phyloP scores from a whole-genome alignment of 1,140 invertebrate genomes.

The Idris sp. region DNA sequence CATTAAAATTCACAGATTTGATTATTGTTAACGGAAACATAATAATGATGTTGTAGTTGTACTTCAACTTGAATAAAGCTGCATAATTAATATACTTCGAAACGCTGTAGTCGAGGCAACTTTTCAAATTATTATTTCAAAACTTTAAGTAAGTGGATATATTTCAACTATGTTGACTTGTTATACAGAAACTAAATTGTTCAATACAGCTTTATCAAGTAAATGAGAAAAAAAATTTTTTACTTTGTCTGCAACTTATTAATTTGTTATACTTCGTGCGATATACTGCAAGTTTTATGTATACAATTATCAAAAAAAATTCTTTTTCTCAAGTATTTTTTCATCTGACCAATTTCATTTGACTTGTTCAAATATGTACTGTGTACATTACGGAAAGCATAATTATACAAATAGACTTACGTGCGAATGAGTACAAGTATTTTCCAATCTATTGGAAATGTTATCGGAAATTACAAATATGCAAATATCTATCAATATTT shows the following conservation, averaged over 20 bases:
- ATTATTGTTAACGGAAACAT: constrained; percentile 6
- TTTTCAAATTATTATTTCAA: constrained; percentile 27
- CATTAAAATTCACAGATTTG: constrained; percentile 12
- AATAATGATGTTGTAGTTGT: constrained; percentile 25
- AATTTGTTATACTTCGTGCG: not conserved
- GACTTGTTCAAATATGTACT: not conserved
- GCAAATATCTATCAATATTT: constrained; percentile 11
- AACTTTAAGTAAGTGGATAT: constrained; percentile 6
- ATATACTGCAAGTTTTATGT: constrained; percentile 6
- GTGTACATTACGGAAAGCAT: constrained; percentile 4
- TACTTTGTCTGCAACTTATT: too few relatives aligned
- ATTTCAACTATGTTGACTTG: constrained; percentile 5
- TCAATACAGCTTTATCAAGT: not conserved
- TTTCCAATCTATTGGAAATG: constrained; percentile 20
- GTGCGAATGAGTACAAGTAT: constrained; percentile 3
- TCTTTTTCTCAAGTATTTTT: constrained; percentile 7
- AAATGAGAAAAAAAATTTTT: too few relatives aligned
- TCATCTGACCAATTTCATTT: constrained; percentile 3
- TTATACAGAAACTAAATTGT: not conserved
- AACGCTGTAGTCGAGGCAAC: constrained; percentile 1
- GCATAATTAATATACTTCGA: constrained; percentile 8
- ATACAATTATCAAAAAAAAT: too few relatives aligned
- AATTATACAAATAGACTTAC: constrained; percentile 19
- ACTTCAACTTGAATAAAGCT: constrained; percentile 12
- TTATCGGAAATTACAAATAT: constrained; percentile 25